Evolutionary conservation across 2,888 invertebrate species (phyloP).

Genomic region (Oscheius onirici): DNA sequence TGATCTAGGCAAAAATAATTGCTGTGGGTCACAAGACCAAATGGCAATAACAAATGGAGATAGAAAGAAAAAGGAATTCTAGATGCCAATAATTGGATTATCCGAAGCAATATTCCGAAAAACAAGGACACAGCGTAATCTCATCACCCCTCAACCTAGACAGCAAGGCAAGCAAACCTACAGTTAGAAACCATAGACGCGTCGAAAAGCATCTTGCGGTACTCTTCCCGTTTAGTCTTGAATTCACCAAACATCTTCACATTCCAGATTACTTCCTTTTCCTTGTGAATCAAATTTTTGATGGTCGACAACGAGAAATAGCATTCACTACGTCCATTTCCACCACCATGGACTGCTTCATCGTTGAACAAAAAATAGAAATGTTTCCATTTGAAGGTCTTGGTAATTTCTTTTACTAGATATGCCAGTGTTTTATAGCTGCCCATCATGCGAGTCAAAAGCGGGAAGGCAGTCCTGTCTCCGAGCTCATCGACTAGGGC

Average conservation of each 20-base stretch:
- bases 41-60: no score
- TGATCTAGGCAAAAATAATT: not conserved
- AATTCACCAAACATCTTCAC: constrained; percentile 74
- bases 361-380: constrained; percentile 76
- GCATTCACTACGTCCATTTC: constrained; percentile 68
- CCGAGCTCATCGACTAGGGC: constrained; percentile 83
- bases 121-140: no score
- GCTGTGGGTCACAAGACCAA: no score
- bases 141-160: not conserved
- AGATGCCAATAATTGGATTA: no score
- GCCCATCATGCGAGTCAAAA: constrained; percentile 86
- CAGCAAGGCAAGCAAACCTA: constrained; percentile 42
- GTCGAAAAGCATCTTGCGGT: constrained; percentile 77
- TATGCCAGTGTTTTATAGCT: constrained; percentile 76
- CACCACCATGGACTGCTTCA: constrained; percentile 45
- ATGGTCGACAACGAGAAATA: constrained; percentile 65
- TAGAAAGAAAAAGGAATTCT: no score
- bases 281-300: constrained; percentile 60
- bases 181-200: constrained; percentile 74
- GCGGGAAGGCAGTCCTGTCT: constrained; percentile 79
- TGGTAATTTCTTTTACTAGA: constrained; percentile 53
- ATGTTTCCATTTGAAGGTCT: constrained; percentile 75
- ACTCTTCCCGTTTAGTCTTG: constrained; percentile 79
- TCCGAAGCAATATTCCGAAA: no score
- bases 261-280: constrained; percentile 65